Base-by-base conservation (phyloP, 2,797 vertebrate genomes). In the Leptoclinus maculatus region DNA sequence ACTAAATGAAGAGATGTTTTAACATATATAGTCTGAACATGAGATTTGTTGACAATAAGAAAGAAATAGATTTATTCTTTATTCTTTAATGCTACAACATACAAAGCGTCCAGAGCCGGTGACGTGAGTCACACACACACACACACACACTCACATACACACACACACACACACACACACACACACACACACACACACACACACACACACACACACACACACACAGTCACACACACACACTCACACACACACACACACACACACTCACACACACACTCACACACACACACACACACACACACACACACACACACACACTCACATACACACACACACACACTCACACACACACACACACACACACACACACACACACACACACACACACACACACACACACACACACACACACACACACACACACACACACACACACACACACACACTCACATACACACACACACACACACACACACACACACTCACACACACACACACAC, bases 361-460 rank as follows among this genome's bases (percentile, higher is more conserved):
- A 51, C 41, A 38, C 56, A 43, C 56, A 60, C 43, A 19, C 43
- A 54, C 36, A 34, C 65, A 67, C 56, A 53, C 39, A 49, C 53
- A 47, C 56, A 51, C 57, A 27, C 27, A 25, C 49, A 5, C 43
- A 51, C 41, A 38, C 56, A 25, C 56, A 53, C 43, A 19, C 43
- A 54, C 36, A 25, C 65, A 59, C 56, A 53, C 39, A 49, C 53
- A 47, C 56, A 41, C 57, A 39, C 27, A 25, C 49, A 5, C 43
- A 39, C 41, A 38, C 56, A 45, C 71, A 36, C 74, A 67, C 56
- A 53, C 41, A 19, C 43, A 53, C 36, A 34, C 65, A 59, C 56
- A 41, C 39, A 47, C 53, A 47, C 54, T 41, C 57, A 39, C 27
- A 25, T 34, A 5, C 43, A 51, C 41, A 36, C 41, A 38, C 57